Percentiles rank a stretch among this genome's conserved stretches.
Conservation (phyloP, 2,797 vertebrate genomes). For the Diplodus puntazzo region DNA sequence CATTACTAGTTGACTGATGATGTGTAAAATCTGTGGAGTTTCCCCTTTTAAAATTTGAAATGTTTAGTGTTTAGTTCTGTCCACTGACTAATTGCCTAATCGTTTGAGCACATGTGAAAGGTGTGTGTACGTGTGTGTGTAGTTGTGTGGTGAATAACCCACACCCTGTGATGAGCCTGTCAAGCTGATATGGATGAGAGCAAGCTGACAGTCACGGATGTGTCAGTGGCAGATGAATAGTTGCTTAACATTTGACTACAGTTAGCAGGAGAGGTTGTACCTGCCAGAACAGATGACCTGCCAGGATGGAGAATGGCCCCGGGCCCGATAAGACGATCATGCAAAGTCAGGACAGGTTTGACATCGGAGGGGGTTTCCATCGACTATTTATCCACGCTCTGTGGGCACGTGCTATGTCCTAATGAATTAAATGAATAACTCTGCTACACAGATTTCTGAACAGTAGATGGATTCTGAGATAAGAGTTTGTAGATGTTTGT, state of each 20-base stretch:
- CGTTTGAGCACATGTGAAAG: neutral
- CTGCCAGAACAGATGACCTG: constrained; percentile 76
- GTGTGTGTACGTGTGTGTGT: constrained; percentile 1
- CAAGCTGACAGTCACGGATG: constrained; percentile 44
- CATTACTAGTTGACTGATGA: neutral
- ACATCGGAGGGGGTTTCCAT: constrained; percentile 73
- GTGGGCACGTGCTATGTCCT: constrained; percentile 61
- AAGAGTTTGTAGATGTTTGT: neutral
- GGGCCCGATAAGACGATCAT: constrained; percentile 57
- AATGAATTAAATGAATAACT: constrained; percentile 40
- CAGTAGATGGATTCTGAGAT: constrained; percentile 17
- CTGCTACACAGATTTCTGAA: constrained; percentile 28
- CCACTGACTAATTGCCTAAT: constrained; percentile 31
- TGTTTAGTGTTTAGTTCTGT: constrained; percentile 9
- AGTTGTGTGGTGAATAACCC: constrained; percentile 14
- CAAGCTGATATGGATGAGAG: constrained; percentile 38
- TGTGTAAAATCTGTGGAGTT: constrained; percentile 30
- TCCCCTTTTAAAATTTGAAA: constrained; percentile 12
- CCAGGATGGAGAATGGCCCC: constrained; percentile 60
- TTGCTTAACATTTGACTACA: constrained; percentile 58
- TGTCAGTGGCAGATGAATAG: constrained; percentile 58
- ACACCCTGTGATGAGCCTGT: constrained; percentile 27
- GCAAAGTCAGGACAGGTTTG: constrained; percentile 61
- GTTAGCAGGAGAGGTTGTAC: constrained; percentile 41
- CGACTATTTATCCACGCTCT: constrained; percentile 50